Base-by-base conservation (phyloP, 2,113 vertebrate species). In the Oreotrochilus melanogaster region DNA sequence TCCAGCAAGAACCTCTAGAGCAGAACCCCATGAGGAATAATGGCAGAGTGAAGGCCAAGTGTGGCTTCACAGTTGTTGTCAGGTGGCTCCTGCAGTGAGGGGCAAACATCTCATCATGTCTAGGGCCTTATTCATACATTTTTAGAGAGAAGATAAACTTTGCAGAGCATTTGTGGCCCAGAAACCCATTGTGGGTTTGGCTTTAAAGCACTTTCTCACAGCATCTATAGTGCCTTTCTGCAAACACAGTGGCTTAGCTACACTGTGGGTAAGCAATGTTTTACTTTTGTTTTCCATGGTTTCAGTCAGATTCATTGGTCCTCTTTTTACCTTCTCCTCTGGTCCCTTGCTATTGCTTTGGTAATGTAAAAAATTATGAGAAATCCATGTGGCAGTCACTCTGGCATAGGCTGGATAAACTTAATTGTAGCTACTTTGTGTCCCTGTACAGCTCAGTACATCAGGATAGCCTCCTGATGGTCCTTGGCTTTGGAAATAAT, bases 401-500 rank as follows among this genome's bases (percentile, higher is more conserved):
- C 65, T 73, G 62, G 65, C 45, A 37, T 24, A 62, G 54, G 27
- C 43, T 89, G 65, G 18, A 56, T 84, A 81, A 88, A 23, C n/a
- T 86, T 71, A 85, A 42, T 88, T 91, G 11, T 28, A 67, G 47
- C 62, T 95, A 50, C 64, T 58, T 73, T 79, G 67, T 73, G 67
- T 79, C 47, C 69, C n/a, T 28, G 66, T 57, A 72, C n/a, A 79
- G 61, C 30, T 84, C 51, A 67, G 75, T 69, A 69, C 61, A 74
- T 53, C 45, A 75, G 78, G 37, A 70, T 72, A 72, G 74, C 31
- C 43, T 96, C 8, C 50, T 66, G 62, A 96, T 95, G 85, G 67
- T 80, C 78, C 43, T 94, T 96, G 94, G 89, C 93, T 88, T 92
- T 96, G 88, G 60, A 96, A 95, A 96, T 90, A 0, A 71, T 95